Conservation (phyloP, 2,113 vertebrate species). For the Callocephalon fimbriatum region DNA sequence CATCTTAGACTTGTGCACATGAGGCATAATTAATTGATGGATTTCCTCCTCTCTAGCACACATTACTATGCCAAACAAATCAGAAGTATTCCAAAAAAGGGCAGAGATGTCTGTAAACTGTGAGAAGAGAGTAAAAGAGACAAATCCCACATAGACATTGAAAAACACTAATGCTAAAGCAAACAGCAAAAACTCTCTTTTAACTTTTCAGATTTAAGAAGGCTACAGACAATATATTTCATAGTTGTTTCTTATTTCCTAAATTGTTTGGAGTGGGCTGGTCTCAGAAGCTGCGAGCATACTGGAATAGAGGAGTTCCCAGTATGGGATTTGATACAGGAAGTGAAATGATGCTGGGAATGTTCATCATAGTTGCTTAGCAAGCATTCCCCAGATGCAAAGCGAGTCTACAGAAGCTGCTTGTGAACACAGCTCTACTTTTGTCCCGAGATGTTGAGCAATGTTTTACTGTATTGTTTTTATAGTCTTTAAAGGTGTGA, state of each 20-base stretch:
- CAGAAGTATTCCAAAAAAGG: background rate
- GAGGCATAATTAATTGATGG: background rate
- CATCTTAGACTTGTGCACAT: background rate
- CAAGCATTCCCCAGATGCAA: background rate
- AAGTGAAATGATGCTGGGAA: background rate
- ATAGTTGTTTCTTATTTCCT: background rate
- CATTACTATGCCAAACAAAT: background rate
- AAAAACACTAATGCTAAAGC: background rate
- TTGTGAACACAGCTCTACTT: background rate
- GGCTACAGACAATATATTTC: background rate
- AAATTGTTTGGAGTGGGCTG: background rate
- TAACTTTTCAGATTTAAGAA: background rate
- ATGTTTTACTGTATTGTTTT: background rate
- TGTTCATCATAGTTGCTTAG: background rate
- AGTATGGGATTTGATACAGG: background rate
- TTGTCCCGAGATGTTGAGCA: background rate
- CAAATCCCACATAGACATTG: background rate
- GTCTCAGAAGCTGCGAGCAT: background rate
- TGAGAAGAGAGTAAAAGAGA: background rate
- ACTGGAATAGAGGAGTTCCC: background rate
- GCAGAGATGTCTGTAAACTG: background rate
- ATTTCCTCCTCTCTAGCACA: background rate
- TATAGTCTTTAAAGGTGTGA: conserved; percentile 42
- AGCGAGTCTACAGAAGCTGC: rapidly evolving
- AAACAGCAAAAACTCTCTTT: background rate